A percentile compares a stretch with the other conserved stretches of the same genome.
Evolutionary conservation across 2,797 vertebrate genomes (phyloP).

Genomic region (Tamandua tetradactyla): DNA sequence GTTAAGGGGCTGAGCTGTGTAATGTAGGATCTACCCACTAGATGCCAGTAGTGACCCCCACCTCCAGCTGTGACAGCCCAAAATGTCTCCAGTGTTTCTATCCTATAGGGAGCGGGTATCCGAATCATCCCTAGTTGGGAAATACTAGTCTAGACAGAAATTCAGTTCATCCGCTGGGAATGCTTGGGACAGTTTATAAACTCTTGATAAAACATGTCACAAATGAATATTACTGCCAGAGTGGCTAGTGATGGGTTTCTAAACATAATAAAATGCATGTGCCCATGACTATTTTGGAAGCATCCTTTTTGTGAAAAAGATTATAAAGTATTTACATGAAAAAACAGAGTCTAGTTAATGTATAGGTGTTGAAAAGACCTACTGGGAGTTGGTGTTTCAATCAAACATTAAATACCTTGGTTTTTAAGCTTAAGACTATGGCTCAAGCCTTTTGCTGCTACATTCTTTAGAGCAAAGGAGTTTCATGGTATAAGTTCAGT

Average conservation of each 20-base stretch:
- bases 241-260: slow-evolving; percentile 42
- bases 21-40: background rate
- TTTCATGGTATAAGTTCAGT: slow-evolving; percentile 46
- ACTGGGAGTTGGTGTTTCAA: background rate
- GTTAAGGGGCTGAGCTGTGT: background rate
- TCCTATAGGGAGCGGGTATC: background rate
- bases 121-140: background rate
- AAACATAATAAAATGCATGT: too few species aligned
- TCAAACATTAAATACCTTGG: slow-evolving; percentile 60
- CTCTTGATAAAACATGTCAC: slow-evolving; percentile 54
- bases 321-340: slow-evolving; percentile 63
- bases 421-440: slow-evolving; percentile 65
- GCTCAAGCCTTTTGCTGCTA: slow-evolving; percentile 66
- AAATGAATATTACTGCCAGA: slow-evolving; percentile 70
- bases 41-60: background rate
- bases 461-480: slow-evolving; percentile 62
- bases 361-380: slow-evolving; percentile 62
- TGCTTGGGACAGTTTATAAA: slow-evolving; percentile 77
- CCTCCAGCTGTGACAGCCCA: background rate
- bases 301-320: slow-evolving; percentile 41
- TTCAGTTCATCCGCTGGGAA: slow-evolving; percentile 72
- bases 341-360: slow-evolving; percentile 66
- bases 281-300: slow-evolving; percentile 11
- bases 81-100: too few species aligned
- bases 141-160: slow-evolving; percentile 64